Evolutionary conservation across 1,140 invertebrate genomes (phyloP).

Genomic region (Drosophila santomea): DNA sequence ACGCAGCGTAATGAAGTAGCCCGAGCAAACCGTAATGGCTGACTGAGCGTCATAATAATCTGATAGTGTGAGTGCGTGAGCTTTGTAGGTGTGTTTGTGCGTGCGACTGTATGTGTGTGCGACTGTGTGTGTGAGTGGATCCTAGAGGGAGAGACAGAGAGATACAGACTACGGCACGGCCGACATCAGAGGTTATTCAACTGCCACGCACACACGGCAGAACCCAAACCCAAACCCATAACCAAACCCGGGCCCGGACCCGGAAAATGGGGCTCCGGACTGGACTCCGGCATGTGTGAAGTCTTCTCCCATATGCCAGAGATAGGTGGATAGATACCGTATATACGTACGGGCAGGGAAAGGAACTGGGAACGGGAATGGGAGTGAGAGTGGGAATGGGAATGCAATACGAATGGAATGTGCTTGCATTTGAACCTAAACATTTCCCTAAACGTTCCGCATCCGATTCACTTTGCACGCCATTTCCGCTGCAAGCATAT

Average conservation of each 20-base stretch:
- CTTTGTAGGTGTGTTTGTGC: conserved; percentile 8
- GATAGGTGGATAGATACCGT: conserved; percentile 50
- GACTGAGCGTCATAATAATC: conserved; percentile 82
- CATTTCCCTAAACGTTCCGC: conserved; percentile 72
- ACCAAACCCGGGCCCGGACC: background rate
- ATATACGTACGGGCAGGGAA: conserved; percentile 4
- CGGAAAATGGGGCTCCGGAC: conserved; percentile 37
- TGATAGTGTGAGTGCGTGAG: conserved; percentile 44
- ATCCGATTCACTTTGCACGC: conserved; percentile 80
- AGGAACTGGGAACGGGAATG: background rate
- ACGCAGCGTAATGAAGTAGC: conserved; percentile 81
- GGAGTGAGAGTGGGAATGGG: background rate
- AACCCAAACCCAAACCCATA: background rate
- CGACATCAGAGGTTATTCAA: conserved; percentile 73
- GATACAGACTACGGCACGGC: conserved; percentile 41
- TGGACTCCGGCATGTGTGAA: conserved; percentile 36
- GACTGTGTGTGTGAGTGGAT: conserved; percentile 35
- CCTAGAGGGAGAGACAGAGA: conserved; percentile 55
- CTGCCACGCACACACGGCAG: conserved; percentile 50
- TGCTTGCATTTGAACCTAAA: conserved; percentile 77
- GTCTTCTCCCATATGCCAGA: conserved; percentile 44
- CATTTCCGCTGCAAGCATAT: conserved; percentile 73
- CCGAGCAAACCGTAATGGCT: conserved; percentile 74
- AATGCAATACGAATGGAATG: conserved; percentile 51
- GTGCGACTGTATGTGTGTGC: conserved; percentile 30